Evolutionary conservation across 2,888 invertebrate genomes (phyloP).

Genomic region (Polietes domitor): DNA sequence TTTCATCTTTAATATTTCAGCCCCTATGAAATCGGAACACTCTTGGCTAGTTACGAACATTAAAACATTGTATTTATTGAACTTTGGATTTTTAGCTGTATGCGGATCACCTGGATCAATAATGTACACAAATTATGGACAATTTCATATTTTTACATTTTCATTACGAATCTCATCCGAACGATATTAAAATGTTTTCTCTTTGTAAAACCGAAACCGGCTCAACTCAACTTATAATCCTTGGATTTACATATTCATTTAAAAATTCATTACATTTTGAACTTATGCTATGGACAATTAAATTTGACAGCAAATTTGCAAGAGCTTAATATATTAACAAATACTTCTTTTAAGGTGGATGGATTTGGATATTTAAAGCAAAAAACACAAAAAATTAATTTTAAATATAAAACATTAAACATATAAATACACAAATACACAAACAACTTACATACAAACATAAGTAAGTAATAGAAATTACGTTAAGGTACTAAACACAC

Average conservation of each 20-base stretch:
- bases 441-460: too few species aligned
- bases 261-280: too few species aligned
- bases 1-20: too few species aligned
- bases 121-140: slow-evolving; percentile 36
- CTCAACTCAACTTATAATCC: not conserved
- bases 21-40: too few species aligned
- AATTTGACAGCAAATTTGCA: too few species aligned
- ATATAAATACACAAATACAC: not conserved
- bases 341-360: not conserved
- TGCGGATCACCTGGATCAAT: slow-evolving; percentile 69
- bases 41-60: not conserved
- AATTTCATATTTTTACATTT: slow-evolving; percentile 1
- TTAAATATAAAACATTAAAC: not conserved
- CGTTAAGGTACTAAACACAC: not conserved
- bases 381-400: not conserved
- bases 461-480: too few species aligned
- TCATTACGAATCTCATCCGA: not conserved
- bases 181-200: not conserved
- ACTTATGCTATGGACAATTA: too few species aligned
- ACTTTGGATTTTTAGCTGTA: slow-evolving; percentile 78
- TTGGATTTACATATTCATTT: too few species aligned
- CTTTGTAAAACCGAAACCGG: too few species aligned
- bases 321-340: not conserved
- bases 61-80: slow-evolving; percentile 46
- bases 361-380: not conserved